Percentiles rank a stretch among this genome's conserved stretches.
phyloP scores from a whole-genome alignment of 2,888 invertebrate species.

The Muschampia plurimacula region DNA sequence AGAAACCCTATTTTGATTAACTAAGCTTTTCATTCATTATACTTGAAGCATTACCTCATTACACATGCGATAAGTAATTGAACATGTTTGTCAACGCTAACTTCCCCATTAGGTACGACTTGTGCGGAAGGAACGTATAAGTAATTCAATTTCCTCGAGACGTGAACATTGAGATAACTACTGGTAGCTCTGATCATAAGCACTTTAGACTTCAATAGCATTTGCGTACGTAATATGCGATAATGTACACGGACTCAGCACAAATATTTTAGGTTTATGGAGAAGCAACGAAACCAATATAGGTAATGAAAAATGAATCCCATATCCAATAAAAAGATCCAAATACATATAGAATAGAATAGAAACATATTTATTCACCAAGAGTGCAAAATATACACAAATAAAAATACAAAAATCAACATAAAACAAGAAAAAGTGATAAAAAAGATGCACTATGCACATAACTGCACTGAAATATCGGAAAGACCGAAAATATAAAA shows the following conservation, averaged over 20 bases:
- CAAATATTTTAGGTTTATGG: not conserved
- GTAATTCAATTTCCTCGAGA: slow-evolving; percentile 37
- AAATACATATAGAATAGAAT: too few species aligned
- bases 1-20: not conserved
- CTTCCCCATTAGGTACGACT: slow-evolving; percentile 28
- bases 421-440: too few species aligned
- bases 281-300: not conserved
- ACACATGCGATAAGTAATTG: slow-evolving; percentile 7
- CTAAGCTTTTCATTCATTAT: not conserved
- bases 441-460: too few species aligned
- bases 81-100: slow-evolving; percentile 30
- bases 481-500: too few species aligned
- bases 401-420: too few species aligned
- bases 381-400: too few species aligned
- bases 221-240: slow-evolving; percentile 6
- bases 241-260: not conserved
- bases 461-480: too few species aligned
- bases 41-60: slow-evolving; percentile 5
- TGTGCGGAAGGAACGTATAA: slow-evolving; percentile 30
- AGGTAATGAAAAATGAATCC: too few species aligned
- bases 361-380: too few species aligned
- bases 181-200: slow-evolving; percentile 30
- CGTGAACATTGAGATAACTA: slow-evolving; percentile 34
- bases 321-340: too few species aligned
- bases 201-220: slow-evolving; percentile 32